Evolutionary conservation across 1,140 invertebrate genomes (phyloP).

Genomic region (Tenebrio molitor): DNA sequence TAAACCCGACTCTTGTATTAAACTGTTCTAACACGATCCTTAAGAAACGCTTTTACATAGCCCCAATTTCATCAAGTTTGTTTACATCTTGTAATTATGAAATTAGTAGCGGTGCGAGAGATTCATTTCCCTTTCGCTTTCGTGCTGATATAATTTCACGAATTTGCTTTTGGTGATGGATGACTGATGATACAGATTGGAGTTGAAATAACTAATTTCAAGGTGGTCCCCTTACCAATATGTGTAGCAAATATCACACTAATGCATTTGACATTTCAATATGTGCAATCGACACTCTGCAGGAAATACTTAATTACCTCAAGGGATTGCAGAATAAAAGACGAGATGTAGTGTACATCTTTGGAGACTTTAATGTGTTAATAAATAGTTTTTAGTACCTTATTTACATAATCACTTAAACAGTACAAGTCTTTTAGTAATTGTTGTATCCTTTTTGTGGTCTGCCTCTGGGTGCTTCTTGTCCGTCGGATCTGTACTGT

Average conservation of each 20-base stretch:
- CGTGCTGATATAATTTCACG: not conserved
- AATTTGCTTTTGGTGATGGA: slow-evolving; percentile 2
- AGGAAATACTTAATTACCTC: not conserved
- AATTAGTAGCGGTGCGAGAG: not conserved
- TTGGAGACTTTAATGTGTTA: slow-evolving; percentile 35
- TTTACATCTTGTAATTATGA: slow-evolving; percentile 5
- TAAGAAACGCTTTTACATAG: not conserved
- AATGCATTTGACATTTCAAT: not conserved
- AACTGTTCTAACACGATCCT: not conserved
- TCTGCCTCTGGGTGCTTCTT: slow-evolving; percentile 4
- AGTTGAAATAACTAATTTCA: not conserved
- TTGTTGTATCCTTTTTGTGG: slow-evolving; percentile 9
- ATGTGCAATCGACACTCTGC: not conserved
- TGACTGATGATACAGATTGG: not conserved
- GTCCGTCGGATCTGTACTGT: slow-evolving; percentile 22
- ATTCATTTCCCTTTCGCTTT: not conserved
- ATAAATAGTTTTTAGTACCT: slow-evolving; percentile 10
- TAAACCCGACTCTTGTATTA: too few relatives aligned
- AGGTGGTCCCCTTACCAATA: not conserved
- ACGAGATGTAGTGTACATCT: not conserved
- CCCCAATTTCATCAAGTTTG: not conserved
- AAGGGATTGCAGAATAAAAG: not conserved
- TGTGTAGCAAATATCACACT: not conserved
- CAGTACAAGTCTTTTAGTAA: not conserved
- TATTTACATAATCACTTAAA: slow-evolving; percentile 11